Conservation (phyloP, 2,113 vertebrate species). For the Amblyopsis rosae region DNA sequence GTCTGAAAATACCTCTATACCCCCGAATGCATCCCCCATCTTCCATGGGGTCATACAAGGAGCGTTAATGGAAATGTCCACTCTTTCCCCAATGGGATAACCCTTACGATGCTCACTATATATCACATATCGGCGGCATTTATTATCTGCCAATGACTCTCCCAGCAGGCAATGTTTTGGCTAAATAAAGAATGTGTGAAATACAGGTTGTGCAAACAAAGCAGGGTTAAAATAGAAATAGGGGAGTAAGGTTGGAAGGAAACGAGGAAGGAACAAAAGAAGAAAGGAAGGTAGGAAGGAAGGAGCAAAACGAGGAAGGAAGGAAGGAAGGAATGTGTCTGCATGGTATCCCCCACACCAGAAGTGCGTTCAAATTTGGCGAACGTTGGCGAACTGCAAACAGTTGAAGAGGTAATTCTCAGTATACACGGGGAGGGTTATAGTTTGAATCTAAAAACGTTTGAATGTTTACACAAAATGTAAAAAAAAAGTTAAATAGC, state of each 20-base stretch:
- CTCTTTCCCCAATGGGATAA: constrained; percentile 40
- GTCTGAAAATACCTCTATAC: constrained; percentile 1
- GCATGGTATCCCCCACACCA: constrained; percentile 58
- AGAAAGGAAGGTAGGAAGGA: neutral
- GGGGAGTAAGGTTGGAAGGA: constrained; percentile 18
- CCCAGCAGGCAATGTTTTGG: constrained; percentile 33
- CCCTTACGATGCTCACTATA: constrained; percentile 42
- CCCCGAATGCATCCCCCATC: constrained; percentile 8
- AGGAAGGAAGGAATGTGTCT: constrained; percentile 34
- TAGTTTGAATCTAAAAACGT: too few species aligned
- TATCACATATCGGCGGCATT: constrained; percentile 55
- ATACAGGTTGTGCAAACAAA: neutral
- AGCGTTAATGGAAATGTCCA: constrained; percentile 48
- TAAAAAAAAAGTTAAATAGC: too few species aligned
- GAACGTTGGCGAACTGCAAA: neutral
- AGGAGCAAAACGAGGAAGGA: neutral
- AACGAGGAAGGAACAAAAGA: neutral
- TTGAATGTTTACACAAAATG: too few species aligned
- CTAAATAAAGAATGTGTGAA: constrained; percentile 5
- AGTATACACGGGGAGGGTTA: too few species aligned
- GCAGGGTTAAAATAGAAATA: constrained; percentile 1
- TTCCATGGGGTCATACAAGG: constrained; percentile 21
- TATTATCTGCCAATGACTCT: constrained; percentile 68
- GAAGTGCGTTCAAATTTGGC: constrained; percentile 43
- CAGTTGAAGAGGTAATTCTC: constrained; percentile 54